Evolutionary conservation across 1,140 invertebrate genomes (phyloP).

Genomic region (Grapholita molesta): DNA sequence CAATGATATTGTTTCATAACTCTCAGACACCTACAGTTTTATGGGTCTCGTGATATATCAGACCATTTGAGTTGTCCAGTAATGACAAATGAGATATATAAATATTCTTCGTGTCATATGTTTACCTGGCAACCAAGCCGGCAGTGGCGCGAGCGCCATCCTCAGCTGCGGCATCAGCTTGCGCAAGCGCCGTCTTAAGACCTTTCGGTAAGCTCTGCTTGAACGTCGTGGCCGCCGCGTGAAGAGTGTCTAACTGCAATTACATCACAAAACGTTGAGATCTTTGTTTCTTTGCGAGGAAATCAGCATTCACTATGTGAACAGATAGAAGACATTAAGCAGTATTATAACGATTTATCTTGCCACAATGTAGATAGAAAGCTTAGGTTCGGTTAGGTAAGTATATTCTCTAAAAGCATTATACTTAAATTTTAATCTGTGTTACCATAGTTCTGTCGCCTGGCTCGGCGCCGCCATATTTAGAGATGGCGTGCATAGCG

Average conservation of each 20-base stretch:
- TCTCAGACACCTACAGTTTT: too few relatives aligned
- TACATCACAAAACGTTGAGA: neutral
- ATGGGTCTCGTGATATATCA: too few relatives aligned
- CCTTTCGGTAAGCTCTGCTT: conserved; percentile 36
- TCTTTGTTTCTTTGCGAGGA: neutral
- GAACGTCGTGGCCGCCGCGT: conserved; percentile 36
- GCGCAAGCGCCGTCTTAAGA: conserved; percentile 31
- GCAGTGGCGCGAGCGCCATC: conserved; percentile 46
- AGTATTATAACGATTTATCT: too few relatives aligned
- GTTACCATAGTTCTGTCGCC: conserved; percentile 89
- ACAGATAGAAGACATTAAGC: neutral
- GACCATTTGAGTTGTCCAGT: too few relatives aligned
- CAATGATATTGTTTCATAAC: too few relatives aligned
- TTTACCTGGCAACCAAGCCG: conserved; percentile 55
- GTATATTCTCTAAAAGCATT: too few relatives aligned
- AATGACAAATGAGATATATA: conserved; percentile 18
- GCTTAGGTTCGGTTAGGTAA: too few relatives aligned
- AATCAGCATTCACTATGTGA: too few relatives aligned
- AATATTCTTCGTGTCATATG: neutral
- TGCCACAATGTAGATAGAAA: too few relatives aligned
- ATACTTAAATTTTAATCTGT: conserved; percentile 17
- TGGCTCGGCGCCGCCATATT: conserved; percentile 85
- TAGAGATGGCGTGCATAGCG: conserved; percentile 80
- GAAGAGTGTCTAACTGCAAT: conserved; percentile 54
- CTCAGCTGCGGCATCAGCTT: conserved; percentile 45